Percentiles rank a stretch among this genome's conserved stretches.
These are phyloP conservation scores for Brachionichthys hirsutus DNA, from an alignment of 2,113 vertebrate genomes.

Conservation along the genomic window DNA sequence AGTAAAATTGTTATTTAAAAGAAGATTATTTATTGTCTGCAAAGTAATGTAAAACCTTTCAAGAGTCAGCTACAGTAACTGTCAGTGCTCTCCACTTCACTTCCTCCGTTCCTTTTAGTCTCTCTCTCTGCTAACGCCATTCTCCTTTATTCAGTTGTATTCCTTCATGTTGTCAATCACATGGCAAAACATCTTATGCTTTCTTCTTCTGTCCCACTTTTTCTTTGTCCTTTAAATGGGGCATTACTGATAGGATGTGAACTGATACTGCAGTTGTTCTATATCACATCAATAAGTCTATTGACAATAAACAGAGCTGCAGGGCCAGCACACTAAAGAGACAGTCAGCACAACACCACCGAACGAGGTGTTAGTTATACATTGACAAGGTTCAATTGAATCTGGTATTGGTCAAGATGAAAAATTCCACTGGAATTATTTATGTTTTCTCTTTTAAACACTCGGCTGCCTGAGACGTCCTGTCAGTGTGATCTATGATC, in stretches of 20 bases:
- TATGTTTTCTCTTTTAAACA: conserved; percentile 49
- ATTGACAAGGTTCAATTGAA: conserved; percentile 38
- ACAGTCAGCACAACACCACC: background rate
- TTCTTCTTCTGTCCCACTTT: conserved; percentile 24
- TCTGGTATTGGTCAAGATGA: conserved; percentile 28
- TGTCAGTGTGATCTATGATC: conserved; percentile 54
- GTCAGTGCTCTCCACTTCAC: no score
- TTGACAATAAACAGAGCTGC: conserved; percentile 60
- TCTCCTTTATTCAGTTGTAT: no score
- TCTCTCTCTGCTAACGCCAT: no score
- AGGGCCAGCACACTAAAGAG: conserved; percentile 6
- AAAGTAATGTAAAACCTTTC: no score
- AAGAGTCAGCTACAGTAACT: no score
- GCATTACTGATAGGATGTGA: conserved; percentile 60
- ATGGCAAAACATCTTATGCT: no score
- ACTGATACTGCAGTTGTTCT: conserved; percentile 47
- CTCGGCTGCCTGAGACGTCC: conserved; percentile 36
- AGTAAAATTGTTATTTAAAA: no score
- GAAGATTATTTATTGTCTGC: no score
- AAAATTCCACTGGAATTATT: conserved; percentile 35
- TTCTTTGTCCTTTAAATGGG: conserved; percentile 68
- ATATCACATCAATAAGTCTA: conserved; percentile 59
- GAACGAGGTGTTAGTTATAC: conserved; percentile 41
- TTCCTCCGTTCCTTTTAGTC: no score
- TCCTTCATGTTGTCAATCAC: no score